Evolutionary conservation across 2,888 invertebrate species (phyloP).

Genomic region (Pheosia gnoma): DNA sequence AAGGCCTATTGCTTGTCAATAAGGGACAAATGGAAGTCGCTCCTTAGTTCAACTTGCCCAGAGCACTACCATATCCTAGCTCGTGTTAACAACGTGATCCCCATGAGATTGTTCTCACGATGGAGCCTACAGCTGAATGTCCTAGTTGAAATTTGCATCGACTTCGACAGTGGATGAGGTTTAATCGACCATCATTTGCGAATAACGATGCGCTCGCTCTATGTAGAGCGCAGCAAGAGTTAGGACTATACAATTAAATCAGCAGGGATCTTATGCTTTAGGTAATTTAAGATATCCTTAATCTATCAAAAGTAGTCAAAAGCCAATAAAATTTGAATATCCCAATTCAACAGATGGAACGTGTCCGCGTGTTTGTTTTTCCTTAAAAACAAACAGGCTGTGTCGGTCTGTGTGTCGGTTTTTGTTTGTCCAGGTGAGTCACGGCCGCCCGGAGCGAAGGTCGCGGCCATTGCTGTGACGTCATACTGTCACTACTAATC

Average conservation of each 20-base stretch:
- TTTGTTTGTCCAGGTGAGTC: slow-evolving; percentile 35
- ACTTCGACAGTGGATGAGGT: too few species aligned
- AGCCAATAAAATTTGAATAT: slow-evolving; percentile 23
- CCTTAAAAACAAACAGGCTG: slow-evolving; percentile 18
- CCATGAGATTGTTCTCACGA: too few species aligned
- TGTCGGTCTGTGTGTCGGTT: slow-evolving; percentile 15
- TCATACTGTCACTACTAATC: slow-evolving; percentile 22
- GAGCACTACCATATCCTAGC: background rate
- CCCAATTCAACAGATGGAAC: slow-evolving; percentile 10
- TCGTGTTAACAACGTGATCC: too few species aligned
- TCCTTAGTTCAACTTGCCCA: background rate
- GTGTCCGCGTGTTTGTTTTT: slow-evolving; percentile 22
- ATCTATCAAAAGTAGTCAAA: slow-evolving; percentile 7
- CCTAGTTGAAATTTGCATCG: too few species aligned
- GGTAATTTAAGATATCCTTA: background rate
- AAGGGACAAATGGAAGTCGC: background rate
- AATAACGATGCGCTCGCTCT: too few species aligned
- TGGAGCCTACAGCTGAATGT: too few species aligned
- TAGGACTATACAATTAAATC: too few species aligned
- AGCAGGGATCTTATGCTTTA: background rate
- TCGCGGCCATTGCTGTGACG: slow-evolving; percentile 26
- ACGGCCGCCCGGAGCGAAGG: slow-evolving; percentile 29
- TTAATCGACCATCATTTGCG: too few species aligned
- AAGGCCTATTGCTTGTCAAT: background rate
- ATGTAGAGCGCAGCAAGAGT: too few species aligned